These are phyloP conservation scores for Ceratina japonica DNA, from an alignment of 1,140 invertebrate genomes.

Conservation along the genomic window DNA sequence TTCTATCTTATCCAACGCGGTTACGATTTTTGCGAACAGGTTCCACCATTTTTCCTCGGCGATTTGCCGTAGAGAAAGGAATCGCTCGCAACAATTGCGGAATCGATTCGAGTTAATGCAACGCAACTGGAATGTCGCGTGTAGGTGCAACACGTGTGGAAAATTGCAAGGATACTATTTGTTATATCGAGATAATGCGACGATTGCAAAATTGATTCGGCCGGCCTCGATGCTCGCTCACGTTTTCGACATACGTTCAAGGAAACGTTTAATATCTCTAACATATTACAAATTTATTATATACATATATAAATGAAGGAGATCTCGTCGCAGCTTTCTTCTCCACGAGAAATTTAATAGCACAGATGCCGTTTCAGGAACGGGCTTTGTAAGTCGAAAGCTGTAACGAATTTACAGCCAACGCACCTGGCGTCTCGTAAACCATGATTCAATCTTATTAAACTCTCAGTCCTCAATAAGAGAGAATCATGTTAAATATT, in stretches of 20 bases:
- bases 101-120: conserved; percentile 22
- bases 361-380: neutral
- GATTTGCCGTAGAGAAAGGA: conserved; percentile 47
- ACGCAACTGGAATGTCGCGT: conserved; percentile 20
- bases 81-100: conserved; percentile 22
- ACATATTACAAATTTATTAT: no score
- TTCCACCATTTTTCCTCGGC: neutral
- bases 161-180: neutral
- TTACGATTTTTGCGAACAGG: neutral
- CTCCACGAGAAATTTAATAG: no score
- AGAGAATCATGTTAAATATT: no score
- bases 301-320: no score
- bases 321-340: no score
- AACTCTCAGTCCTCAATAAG: neutral
- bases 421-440: neutral
- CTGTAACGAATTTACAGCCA: neutral
- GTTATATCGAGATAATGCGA: no score
- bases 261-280: no score
- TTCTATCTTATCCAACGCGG: conserved; percentile 17
- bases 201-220: no score
- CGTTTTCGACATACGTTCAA: no score
- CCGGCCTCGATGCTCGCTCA: no score
- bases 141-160: conserved; percentile 5
- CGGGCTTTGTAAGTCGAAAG: conserved; percentile 11
- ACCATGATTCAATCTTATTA: neutral